Evolutionary conservation across 2,797 vertebrate species (phyloP).

Genomic region (Urocyon cinereoargenteus): DNA sequence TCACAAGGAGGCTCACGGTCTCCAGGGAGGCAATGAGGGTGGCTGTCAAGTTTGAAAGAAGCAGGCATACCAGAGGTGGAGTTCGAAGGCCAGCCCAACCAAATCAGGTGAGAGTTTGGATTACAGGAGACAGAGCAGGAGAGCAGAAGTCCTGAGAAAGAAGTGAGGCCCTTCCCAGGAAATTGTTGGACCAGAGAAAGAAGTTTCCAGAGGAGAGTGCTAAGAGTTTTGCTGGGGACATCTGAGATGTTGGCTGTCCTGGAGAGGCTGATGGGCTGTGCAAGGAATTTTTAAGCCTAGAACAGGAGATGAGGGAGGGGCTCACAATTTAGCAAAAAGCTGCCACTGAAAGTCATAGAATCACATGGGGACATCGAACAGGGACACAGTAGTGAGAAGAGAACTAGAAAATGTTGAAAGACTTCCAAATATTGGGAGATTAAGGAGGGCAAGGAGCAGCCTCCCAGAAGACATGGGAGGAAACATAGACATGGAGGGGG

Average conservation of each 20-base stretch:
- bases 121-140: not conserved
- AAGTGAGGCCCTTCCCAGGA: not conserved
- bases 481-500: not conserved
- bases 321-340: not conserved
- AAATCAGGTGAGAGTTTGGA: not conserved
- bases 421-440: not conserved
- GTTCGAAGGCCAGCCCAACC: not conserved
- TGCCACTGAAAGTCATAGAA: not conserved
- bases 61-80: not conserved
- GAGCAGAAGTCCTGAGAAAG: not conserved
- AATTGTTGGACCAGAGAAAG: not conserved
- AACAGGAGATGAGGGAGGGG: not conserved
- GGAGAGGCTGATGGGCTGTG: rapidly evolving
- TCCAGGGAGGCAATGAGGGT: too few species aligned
- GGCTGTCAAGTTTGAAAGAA: not conserved
- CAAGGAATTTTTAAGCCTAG: not conserved
- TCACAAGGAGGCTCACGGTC: rapidly evolving
- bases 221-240: not conserved
- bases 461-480: too few species aligned
- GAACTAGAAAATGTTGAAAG: not conserved
- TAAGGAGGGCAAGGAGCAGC: not conserved
- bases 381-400: not conserved
- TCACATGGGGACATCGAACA: too few species aligned
- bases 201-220: not conserved
- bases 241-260: not conserved